Evolutionary conservation across 2,113 vertebrate species (phyloP).

Genomic region (Dermatemys mawii): DNA sequence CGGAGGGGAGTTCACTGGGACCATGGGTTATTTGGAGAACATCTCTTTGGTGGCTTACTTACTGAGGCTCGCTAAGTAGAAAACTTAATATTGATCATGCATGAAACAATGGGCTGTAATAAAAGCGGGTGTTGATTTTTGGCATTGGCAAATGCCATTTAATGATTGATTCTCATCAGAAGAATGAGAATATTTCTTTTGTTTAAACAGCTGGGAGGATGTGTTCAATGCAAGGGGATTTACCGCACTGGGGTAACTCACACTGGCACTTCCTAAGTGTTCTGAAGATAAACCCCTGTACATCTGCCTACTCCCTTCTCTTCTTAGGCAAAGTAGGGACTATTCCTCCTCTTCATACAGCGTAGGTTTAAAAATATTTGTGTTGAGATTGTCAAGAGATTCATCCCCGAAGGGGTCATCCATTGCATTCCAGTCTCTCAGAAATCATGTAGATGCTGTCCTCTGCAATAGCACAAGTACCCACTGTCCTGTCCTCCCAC

Average conservation of each 20-base stretch:
- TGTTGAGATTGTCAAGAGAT: accelerated
- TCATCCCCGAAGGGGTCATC: neutral
- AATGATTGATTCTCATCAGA: neutral
- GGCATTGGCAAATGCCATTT: accelerated
- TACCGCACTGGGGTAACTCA: neutral
- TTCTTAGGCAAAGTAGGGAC: neutral
- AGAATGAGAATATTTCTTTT: neutral
- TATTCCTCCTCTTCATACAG: accelerated
- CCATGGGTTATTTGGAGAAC: neutral
- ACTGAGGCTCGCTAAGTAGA: accelerated
- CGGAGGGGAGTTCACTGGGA: neutral
- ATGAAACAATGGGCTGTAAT: neutral
- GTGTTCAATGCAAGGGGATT: neutral
- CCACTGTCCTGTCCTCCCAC: neutral
- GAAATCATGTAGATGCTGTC: neutral
- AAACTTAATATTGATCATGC: neutral
- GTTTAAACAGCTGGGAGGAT: neutral
- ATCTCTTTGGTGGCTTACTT: accelerated
- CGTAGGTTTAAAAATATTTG: accelerated
- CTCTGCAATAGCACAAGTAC: neutral
- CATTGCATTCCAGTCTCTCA: neutral
- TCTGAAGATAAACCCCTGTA: neutral
- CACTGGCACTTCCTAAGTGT: accelerated
- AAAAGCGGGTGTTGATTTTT: neutral
- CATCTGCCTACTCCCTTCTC: neutral